These are phyloP conservation scores for Lasioglossum lativentre DNA, from an alignment of 2,888 invertebrate species.

Conservation along the genomic window DNA sequence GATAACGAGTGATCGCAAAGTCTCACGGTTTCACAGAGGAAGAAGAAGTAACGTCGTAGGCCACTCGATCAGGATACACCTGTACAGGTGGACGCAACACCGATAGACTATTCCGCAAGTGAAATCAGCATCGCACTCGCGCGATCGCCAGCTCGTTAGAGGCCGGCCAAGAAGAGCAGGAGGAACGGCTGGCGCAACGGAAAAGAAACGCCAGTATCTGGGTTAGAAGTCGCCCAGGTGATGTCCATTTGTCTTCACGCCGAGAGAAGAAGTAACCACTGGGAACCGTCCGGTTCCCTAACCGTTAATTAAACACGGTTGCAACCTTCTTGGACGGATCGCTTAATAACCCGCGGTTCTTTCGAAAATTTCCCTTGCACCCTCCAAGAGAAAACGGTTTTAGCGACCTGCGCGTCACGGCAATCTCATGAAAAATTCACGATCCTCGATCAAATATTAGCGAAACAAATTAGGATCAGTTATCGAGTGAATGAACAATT, in stretches of 20 bases:
- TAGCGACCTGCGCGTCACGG: neutral
- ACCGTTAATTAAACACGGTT: conserved; percentile 49
- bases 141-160: conserved; percentile 4
- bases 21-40: neutral
- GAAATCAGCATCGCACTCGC: conserved; percentile 22
- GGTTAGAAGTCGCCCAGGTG: conserved; percentile 34
- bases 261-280: conserved; percentile 10
- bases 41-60: neutral
- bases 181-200: conserved; percentile 18
- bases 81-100: neutral
- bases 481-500: neutral
- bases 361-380: conserved; percentile 1
- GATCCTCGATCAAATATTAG: neutral
- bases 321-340: conserved; percentile 44
- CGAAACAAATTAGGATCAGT: neutral
- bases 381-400: conserved; percentile 2
- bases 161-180: neutral
- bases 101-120: conserved; percentile 13
- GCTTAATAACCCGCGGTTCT: conserved; percentile 29
- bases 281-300: conserved; percentile 12
- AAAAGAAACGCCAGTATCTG: conserved; percentile 22
- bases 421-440: neutral
- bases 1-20: neutral
- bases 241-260: conserved; percentile 33
- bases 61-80: neutral